Evolutionary conservation across 2,888 invertebrate genomes (phyloP), one percentile per base, ranked within the genome.

Genomic region (Dynastes hyllus): DNA sequence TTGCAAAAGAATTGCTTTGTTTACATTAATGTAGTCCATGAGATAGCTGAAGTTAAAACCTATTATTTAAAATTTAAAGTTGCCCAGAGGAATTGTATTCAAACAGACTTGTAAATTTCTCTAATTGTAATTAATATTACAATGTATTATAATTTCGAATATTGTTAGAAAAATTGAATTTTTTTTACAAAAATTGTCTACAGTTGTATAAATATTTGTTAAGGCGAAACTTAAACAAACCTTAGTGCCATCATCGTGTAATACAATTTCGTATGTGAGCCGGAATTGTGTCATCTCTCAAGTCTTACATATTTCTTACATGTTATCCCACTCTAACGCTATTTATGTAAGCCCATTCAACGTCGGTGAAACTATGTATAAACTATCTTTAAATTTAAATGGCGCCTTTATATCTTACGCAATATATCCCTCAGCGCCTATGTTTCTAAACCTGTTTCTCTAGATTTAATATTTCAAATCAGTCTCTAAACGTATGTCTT

Each of bases 341-440:
- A 45, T 37, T 5, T 29, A 22, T 45, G 55, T 22, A 22, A 58
- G 55, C 55, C 2, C 27, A 27, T 50, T 27, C 45, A 37, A 5
- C 4, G 29, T 71, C 73, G 8, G 61, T 61, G 61, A 45, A 75
- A 75, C 45, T 75, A 58, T 45, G 11, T 45, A 45, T 58, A 71
- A 71, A 71, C 73, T 63, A 45, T 75, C 73, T 61, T 61, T n/a
- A 75, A 50, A 61, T 75, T 73, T 75, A 63, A 75, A 75, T 45
- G 45, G 58, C 61, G 73, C 61, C 37, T 55, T 71, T 71, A 37
- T 71, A 37, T 5, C 53, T 75, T 75, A 61, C 73, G 61, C 61
- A 75, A 75, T 58, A 22, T 22, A 16, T 58, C 55, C 45, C 22
- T 61, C 40, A 61, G 61, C 37, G 55, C 37, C 9, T 29, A 40